Evolutionary conservation across 2,113 vertebrate species (phyloP).

Genomic region (Chunga burmeisteri): DNA sequence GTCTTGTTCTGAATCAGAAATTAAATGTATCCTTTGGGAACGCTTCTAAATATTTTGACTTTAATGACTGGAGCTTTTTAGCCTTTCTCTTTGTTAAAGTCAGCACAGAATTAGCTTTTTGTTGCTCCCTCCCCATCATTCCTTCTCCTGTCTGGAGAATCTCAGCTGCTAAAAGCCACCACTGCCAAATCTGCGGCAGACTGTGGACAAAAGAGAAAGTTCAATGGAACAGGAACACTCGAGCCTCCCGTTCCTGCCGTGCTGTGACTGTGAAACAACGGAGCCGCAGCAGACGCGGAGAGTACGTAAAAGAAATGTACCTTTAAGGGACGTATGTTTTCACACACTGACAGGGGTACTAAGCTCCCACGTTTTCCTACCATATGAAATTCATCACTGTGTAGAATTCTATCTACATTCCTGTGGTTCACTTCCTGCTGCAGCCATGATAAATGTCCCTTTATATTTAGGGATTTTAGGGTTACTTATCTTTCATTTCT

Average conservation of each 20-base stretch:
- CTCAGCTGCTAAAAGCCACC: background rate
- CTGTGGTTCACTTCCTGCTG: constrained; percentile 32
- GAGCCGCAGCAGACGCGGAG: background rate
- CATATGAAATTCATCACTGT: background rate
- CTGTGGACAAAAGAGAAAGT: background rate
- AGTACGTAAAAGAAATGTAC: background rate
- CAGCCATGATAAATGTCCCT: constrained; percentile 41
- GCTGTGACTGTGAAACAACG: background rate
- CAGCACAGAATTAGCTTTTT: background rate
- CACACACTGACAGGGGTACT: background rate
- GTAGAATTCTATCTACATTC: constrained; percentile 11
- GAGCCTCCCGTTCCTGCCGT: background rate
- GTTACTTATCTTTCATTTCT: constrained; percentile 66
- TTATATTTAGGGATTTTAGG: constrained; percentile 37
- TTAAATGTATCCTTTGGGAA: background rate
- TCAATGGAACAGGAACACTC: background rate
- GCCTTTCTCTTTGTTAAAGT: background rate
- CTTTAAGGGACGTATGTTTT: background rate
- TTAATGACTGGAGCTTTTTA: background rate
- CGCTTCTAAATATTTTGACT: background rate
- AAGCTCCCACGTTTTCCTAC: background rate
- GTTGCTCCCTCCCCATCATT: background rate
- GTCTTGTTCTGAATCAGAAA: background rate
- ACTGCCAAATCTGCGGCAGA: background rate
- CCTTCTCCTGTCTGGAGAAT: background rate